Evolutionary conservation across 2,888 invertebrate species (phyloP), one percentile per base, ranked within the genome.

Genomic region (Alloscopus bannaensis): DNA sequence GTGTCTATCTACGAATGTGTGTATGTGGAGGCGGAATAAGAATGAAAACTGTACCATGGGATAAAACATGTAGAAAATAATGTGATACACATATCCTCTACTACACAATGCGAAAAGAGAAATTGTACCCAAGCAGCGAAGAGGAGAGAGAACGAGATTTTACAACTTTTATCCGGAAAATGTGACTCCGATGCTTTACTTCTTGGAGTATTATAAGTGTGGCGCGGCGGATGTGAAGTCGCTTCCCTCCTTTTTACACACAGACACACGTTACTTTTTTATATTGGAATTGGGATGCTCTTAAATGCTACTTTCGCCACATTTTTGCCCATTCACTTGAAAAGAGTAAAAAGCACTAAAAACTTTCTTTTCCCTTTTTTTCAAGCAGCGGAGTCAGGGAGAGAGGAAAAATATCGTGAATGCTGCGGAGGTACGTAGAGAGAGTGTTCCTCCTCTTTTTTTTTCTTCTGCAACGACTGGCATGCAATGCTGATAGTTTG

Each of bases 101-200:
- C 11, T 11, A 57, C 11, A 26, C 2, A 40, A 18, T 40, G 40
- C 22, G 62, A 20, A 16, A n/a, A n/a, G n/a, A n/a, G n/a, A n/a
- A n/a, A n/a, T n/a, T n/a, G n/a, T n/a, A n/a, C n/a, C n/a, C n/a
- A n/a, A n/a, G n/a, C n/a, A 31, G 66, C 6, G 50, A 52, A 45
- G 13, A n/a, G 47, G 16, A 28, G 4, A 42, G 47, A 65, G 42
- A 40, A 47, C 29, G 52, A 47, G 57, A 70, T 69, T 69, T 77
- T 70, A 77, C 77, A 77, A 70, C 70, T 77, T 70, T 76, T 75
- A 75, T 75, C 75, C 68, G 68, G 75, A 68, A 75, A 75, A 68
- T 75, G 75, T 75, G 75, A 75, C 45, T 45, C 3, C 68, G 60
- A 75, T 57, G n/a, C 40, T 72, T 50, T 71, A n/a, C n/a, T n/a